A percentile compares a stretch with the other conserved stretches of the same genome.
These are phyloP conservation scores for Eurystomus glaucurus DNA, from an alignment of 2,797 vertebrate species.

Conservation along the genomic window DNA sequence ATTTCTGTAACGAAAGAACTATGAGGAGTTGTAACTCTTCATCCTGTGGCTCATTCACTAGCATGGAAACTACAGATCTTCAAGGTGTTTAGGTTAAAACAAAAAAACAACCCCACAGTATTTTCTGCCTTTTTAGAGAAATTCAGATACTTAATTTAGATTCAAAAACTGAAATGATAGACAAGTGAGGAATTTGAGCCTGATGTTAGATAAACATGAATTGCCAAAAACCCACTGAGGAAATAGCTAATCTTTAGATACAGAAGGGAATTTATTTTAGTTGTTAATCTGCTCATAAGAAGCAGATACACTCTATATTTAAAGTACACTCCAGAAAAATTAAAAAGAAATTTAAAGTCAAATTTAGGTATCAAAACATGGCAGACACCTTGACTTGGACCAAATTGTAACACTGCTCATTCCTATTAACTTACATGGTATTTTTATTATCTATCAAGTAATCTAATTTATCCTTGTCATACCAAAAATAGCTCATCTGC, in stretches of 20 bases:
- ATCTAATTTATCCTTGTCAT: slow-evolving; percentile 4
- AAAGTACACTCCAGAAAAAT: slow-evolving; percentile 22
- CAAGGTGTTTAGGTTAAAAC: slow-evolving; percentile 12
- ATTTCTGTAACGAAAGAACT: slow-evolving; percentile 46
- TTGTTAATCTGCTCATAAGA: slow-evolving; percentile 37
- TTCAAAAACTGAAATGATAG: slow-evolving; percentile 46
- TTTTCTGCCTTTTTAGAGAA: slow-evolving; percentile 51
- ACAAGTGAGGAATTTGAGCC: background rate
- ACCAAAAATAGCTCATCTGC: slow-evolving; percentile 28
- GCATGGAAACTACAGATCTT: background rate
- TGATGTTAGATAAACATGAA: slow-evolving; percentile 37
- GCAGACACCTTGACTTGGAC: background rate
- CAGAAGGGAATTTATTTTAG: slow-evolving; percentile 27
- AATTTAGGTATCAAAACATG: background rate
- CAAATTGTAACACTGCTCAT: background rate
- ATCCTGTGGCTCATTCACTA: slow-evolving; percentile 25
- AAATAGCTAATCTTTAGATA: slow-evolving; percentile 27
- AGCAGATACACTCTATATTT: slow-evolving; percentile 17
- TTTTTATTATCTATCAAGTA: slow-evolving; percentile 9
- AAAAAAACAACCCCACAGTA: background rate
- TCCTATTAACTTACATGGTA: background rate
- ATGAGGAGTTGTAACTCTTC: slow-evolving; percentile 44
- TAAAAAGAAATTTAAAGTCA: background rate
- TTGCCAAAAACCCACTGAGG: background rate
- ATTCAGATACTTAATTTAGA: slow-evolving; percentile 57